These are phyloP conservation scores for Scaptomyza flava DNA, from an alignment of 2,888 invertebrate genomes.

Conservation along the genomic window DNA sequence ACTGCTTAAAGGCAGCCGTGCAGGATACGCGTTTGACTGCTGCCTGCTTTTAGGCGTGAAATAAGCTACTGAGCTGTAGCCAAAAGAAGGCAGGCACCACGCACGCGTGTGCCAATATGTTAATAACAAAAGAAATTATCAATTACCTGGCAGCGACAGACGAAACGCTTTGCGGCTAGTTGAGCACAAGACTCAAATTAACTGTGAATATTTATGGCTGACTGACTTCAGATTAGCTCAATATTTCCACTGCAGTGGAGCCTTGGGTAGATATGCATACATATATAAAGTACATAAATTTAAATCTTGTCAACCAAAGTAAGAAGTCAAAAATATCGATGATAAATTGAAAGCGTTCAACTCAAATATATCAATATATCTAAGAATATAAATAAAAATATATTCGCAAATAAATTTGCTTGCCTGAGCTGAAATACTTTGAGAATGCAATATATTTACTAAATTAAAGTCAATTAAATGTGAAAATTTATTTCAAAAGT, in stretches of 20 bases:
- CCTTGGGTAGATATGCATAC: neutral
- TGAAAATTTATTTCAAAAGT: no score
- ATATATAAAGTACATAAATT: no score
- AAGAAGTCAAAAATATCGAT: no score
- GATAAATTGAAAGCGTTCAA: no score
- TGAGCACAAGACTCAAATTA: constrained; percentile 23
- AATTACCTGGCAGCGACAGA: constrained; percentile 58
- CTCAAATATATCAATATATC: no score
- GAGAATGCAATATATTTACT: no score
- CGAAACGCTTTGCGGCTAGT: constrained; percentile 32
- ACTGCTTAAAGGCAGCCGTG: constrained; percentile 34
- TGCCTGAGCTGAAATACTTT: no score
- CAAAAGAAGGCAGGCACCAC: constrained; percentile 2
- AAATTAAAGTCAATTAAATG: no score
- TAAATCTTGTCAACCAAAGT: no score
- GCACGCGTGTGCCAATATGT: constrained; percentile 50
- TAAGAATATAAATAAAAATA: no score
- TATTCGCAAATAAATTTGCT: no score
- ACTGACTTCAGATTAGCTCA: constrained; percentile 12
- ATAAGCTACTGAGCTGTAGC: constrained; percentile 58
- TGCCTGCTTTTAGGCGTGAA: constrained; percentile 55
- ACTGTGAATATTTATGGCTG: constrained; percentile 23
- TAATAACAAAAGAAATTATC: constrained; percentile 64
- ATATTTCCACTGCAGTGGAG: constrained; percentile 7
- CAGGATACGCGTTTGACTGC: constrained; percentile 10